Conservation (phyloP, 2,113 vertebrate genomes). For the Dascyllus trimaculatus region DNA sequence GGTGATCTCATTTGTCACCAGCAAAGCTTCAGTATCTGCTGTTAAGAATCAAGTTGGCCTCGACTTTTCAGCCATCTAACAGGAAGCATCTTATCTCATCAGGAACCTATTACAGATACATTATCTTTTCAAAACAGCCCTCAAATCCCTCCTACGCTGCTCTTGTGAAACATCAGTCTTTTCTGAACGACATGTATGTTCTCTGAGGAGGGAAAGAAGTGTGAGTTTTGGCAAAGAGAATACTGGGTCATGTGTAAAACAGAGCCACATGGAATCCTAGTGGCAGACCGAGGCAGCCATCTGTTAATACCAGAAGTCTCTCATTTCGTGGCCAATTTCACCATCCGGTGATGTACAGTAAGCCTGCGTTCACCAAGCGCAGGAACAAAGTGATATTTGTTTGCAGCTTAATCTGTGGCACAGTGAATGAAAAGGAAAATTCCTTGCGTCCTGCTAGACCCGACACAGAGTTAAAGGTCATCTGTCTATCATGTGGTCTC, state of each 20-base stretch:
- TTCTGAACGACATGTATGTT: constrained; percentile 44
- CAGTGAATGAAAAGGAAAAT: constrained; percentile 60
- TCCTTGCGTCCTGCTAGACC: constrained; percentile 47
- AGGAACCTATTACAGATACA: constrained; percentile 29
- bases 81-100: constrained; percentile 55
- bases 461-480: constrained; percentile 64
- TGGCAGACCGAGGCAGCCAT: constrained; percentile 77
- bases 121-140: constrained; percentile 35
- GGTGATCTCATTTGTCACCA: constrained; percentile 6
- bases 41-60: neutral
- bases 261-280: constrained; percentile 76
- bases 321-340: constrained; percentile 73
- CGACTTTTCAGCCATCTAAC: constrained; percentile 30
- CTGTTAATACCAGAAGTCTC: constrained; percentile 81
- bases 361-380: constrained; percentile 46
- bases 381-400: constrained; percentile 64
- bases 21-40: neutral
- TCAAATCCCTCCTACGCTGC: constrained; percentile 1
- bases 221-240: constrained; percentile 63
- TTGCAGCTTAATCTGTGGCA: constrained; percentile 61
- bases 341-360: constrained; percentile 72
- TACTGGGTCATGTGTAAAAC: constrained; percentile 80
- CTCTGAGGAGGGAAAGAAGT: constrained; percentile 43
- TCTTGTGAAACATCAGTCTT: constrained; percentile 35
- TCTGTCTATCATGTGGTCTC: constrained; percentile 57